Evolutionary conservation across 2,113 vertebrate genomes (phyloP), one percentile per base, ranked within the genome.

Genomic region (Sorex fumeus): DNA sequence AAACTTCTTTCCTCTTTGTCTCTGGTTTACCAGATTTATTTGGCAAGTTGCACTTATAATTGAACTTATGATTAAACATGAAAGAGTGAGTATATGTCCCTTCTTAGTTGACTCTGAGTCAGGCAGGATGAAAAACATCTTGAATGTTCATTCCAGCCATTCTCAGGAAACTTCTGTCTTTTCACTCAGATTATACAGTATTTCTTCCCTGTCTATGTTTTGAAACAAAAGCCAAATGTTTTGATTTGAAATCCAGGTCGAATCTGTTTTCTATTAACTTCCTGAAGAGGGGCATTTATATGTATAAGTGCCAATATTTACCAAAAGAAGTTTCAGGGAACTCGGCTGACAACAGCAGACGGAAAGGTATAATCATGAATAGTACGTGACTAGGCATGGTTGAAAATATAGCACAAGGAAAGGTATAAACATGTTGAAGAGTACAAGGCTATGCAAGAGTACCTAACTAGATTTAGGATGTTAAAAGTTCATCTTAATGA

Each of bases 261-360:
- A 72, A 72, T 66, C 71, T 92, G n/a, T 69, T 90, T 94, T 93
- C 70, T 47, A 84, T 75, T 45, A 81, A 60, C 82, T 93, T 85
- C 71, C 88, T 76, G 64, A 66, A 43, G 45, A 83, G 75, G 28
- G 40, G n/a, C 57, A 40, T 45, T 79, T 87, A 23, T 66, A 23
- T 57, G n/a, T 64, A 57, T 71, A 10, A 75, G 70, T 45, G 57
- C 71, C 88, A 91, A 67, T 78, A 80, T 87, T 93, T 78, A 84
- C 76, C 40, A 76, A 82, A 87, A 91, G 47, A 74, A 62, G 76
- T 62, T 88, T 77, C 25, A 21, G 64, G 76, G 30, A 94, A 79
- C 30, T 34, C 3, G 47, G 23, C 36, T 81, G 92, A 15, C 13
- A 53, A 53, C 4, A 77, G 69, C 21, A 84, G 34, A 53, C 36